phyloP scores from a whole-genome alignment of 2,797 vertebrate species.

The Bradypus variegatus region DNA sequence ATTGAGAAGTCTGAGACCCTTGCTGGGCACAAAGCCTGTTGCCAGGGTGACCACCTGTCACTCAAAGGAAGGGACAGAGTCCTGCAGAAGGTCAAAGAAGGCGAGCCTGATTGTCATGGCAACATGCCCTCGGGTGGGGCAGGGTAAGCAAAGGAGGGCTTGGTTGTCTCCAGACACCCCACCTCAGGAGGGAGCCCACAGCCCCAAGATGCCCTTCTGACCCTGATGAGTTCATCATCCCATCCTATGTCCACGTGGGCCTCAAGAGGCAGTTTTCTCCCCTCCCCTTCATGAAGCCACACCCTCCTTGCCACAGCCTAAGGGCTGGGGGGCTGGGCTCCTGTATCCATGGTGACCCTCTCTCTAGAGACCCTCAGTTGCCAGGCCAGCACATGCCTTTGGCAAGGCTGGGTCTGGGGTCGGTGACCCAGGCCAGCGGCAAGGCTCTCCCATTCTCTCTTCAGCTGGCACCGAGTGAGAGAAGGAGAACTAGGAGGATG shows the following conservation, averaged over 20 bases:
- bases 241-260: not conserved
- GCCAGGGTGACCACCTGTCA: slow-evolving; percentile 47
- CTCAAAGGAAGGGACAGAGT: slow-evolving; percentile 10
- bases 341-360: not conserved
- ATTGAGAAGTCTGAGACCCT: not conserved
- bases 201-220: not conserved
- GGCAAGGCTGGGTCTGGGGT: not conserved
- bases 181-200: not conserved
- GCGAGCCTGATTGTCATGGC: slow-evolving; percentile 26
- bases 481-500: not conserved
- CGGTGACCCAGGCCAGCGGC: not conserved
- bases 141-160: not conserved
- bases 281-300: not conserved
- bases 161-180: not conserved
- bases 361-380: not conserved
- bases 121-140: slow-evolving; percentile 24
- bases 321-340: slow-evolving; percentile 13
- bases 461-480: not conserved
- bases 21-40: slow-evolving; percentile 17
- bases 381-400: not conserved
- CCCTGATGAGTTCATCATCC: not conserved
- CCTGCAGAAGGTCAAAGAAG: not conserved
- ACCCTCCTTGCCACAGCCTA: not conserved
- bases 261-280: not conserved
- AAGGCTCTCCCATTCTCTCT: not conserved